Conservation (phyloP, 2,797 vertebrate species). For the Crocodylus rhombifer region DNA sequence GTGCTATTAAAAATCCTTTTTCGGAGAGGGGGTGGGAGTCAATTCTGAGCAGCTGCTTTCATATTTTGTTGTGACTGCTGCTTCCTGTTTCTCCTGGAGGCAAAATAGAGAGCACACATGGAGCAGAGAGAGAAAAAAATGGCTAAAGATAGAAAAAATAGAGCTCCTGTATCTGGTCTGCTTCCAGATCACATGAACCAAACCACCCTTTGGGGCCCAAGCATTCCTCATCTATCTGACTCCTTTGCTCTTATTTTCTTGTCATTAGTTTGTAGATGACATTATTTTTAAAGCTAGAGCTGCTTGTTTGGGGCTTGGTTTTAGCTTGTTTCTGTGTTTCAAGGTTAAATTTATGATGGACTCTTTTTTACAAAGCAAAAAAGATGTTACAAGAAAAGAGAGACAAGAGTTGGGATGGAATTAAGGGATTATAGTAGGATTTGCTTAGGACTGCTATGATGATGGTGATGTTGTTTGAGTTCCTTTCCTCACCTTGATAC, state of each 20-base stretch:
- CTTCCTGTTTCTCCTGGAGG: slow-evolving; percentile 25
- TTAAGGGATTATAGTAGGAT: accelerated
- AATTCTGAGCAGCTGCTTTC: slow-evolving; percentile 18
- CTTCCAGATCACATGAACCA: slow-evolving; percentile 19
- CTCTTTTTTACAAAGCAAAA: not conserved
- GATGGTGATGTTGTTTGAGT: no score
- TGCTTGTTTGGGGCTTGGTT: not conserved
- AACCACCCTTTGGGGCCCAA: not conserved
- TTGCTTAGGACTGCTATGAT: no score
- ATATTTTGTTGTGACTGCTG: slow-evolving; percentile 8
- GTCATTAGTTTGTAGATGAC: not conserved
- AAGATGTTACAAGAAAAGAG: not conserved
- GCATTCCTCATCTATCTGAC: not conserved
- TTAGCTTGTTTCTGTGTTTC: not conserved
- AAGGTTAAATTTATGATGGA: not conserved
- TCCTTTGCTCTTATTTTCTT: slow-evolving; percentile 43
- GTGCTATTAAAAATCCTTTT: not conserved
- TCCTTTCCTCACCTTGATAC: no score
- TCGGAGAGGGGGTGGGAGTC: not conserved
- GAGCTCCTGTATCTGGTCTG: not conserved
- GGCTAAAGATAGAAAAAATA: slow-evolving; percentile 38
- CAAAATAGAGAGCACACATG: slow-evolving; percentile 39
- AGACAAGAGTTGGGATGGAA: not conserved
- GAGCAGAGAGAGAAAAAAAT: slow-evolving; percentile 26
- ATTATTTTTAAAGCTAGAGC: not conserved